Conservation (phyloP, 2,888 invertebrate species). For the Drosophila fulvimacula region DNA sequence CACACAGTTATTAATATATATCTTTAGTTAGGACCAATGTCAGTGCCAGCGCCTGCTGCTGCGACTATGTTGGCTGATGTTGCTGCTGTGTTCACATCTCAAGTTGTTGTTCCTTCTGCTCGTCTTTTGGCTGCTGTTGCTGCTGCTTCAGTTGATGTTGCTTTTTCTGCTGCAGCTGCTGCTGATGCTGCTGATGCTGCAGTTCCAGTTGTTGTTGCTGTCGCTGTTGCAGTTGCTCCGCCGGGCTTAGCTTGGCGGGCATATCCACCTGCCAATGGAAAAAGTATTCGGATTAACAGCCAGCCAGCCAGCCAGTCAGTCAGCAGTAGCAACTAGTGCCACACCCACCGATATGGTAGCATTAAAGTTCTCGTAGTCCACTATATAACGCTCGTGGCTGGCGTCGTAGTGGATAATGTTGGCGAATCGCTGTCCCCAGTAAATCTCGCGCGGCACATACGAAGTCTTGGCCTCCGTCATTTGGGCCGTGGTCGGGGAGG, state of each 20-base stretch:
- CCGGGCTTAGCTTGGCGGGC: slow-evolving; percentile 31
- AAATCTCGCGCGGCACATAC: slow-evolving; percentile 91
- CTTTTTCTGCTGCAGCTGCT: neutral
- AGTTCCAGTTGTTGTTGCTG: slow-evolving; percentile 1
- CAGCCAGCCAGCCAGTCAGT: neutral
- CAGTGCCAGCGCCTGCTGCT: slow-evolving; percentile 23
- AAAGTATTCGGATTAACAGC: neutral
- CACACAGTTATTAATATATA: slow-evolving; percentile 11
- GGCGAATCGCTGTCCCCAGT: slow-evolving; percentile 93
- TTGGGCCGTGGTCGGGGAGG: slow-evolving; percentile 91
- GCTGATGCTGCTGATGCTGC: neutral
- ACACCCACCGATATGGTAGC: slow-evolving; percentile 81
- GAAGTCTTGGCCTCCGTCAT: slow-evolving; percentile 91
- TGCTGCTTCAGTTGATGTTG: neutral
- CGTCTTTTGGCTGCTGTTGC: neutral
- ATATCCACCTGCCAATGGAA: slow-evolving; percentile 69
- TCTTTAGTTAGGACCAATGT: slow-evolving; percentile 42
- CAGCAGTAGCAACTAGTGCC: neutral
- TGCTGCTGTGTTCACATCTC: neutral
- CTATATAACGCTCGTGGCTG: slow-evolving; percentile 87
- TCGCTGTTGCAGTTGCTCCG: slow-evolving; percentile 14
- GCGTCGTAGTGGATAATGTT: slow-evolving; percentile 87
- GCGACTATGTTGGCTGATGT: neutral
- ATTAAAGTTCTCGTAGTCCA: slow-evolving; percentile 83
- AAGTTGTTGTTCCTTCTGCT: neutral